phyloP scores from a whole-genome alignment of 2,797 vertebrate species.

The Centropyge bicolor region DNA sequence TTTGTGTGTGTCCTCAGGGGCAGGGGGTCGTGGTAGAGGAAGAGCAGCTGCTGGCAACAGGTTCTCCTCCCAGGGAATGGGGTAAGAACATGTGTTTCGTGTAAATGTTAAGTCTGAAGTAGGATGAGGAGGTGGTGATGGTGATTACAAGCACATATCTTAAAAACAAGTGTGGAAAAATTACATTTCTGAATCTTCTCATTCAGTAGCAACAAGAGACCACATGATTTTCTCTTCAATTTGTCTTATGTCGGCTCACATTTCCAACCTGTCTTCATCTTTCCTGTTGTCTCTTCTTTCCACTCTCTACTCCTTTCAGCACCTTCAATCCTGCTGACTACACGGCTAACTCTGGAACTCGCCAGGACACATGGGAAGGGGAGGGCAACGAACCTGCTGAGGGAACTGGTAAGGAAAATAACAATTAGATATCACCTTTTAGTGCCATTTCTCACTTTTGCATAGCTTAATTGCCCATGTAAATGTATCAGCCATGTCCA shows the following conservation, averaged over 20 bases:
- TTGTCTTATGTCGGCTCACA: neutral
- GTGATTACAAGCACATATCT: constrained; percentile 63
- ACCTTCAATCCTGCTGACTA: constrained; percentile 97
- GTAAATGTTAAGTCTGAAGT: constrained; percentile 1
- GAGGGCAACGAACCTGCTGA: constrained; percentile 88
- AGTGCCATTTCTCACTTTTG: neutral
- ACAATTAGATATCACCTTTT: neutral
- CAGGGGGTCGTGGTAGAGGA: constrained; percentile 90
- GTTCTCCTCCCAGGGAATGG: constrained; percentile 95
- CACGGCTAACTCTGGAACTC: constrained; percentile 84
- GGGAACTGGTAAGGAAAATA: constrained; percentile 84
- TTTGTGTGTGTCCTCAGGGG: constrained; percentile 80
- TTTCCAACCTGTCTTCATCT: neutral
- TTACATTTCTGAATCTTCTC: constrained; percentile 46
- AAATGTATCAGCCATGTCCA: neutral
- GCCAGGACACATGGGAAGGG: constrained; percentile 90
- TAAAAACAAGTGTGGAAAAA: constrained; percentile 51
- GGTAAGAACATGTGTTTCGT: constrained; percentile 85
- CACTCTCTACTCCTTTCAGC: constrained; percentile 73
- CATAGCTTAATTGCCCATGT: neutral
- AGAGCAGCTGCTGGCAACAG: constrained; percentile 90
- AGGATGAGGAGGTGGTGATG: constrained; percentile 53
- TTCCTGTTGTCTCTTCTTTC: neutral
- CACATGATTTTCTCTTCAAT: neutral
- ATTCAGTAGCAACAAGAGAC: neutral